phyloP scores from a whole-genome alignment of 2,888 invertebrate genomes.

The Oscheius sp. region DNA sequence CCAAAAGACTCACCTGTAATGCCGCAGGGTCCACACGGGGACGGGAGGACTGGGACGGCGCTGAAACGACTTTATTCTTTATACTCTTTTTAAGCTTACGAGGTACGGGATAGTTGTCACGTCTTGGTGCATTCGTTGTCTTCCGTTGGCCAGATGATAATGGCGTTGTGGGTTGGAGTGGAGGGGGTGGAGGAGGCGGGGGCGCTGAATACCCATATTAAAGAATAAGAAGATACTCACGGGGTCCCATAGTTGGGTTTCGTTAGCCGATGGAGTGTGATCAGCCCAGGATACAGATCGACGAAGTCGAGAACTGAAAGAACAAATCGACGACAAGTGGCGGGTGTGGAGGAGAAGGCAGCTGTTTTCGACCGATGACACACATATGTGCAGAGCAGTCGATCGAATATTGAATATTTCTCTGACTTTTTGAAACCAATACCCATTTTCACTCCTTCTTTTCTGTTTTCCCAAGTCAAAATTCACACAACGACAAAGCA shows the following conservation, averaged over 20 bases:
- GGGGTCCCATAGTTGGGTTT: conserved; percentile 11
- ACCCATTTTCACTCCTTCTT: not conserved
- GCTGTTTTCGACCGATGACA: conserved; percentile 8
- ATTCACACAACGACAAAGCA: no score
- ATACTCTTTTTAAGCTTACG: conserved; percentile 25
- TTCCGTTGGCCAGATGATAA: conserved; percentile 66
- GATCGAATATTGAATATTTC: not conserved
- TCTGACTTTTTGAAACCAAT: not conserved
- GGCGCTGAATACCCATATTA: conserved; percentile 48
- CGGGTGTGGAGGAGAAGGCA: conserved; percentile 1
- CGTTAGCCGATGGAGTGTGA: conserved; percentile 17
- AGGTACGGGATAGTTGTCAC: conserved; percentile 59
- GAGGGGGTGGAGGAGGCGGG: conserved; percentile 70
- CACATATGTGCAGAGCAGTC: not conserved
- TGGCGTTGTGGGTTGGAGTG: conserved; percentile 58
- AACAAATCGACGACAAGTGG: conserved; percentile 16
- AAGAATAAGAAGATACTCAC: not conserved
- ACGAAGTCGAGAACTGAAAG: conserved; percentile 34
- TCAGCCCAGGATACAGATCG: conserved; percentile 42
- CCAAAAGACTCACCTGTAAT: conserved; percentile 47
- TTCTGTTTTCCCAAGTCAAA: not conserved
- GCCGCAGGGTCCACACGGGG: conserved; percentile 67
- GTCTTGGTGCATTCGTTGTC: conserved; percentile 69
- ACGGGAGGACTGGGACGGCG: conserved; percentile 59
- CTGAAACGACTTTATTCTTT: conserved; percentile 27